Evolutionary conservation across 2,797 vertebrate species (phyloP).

Genomic region (Cossypha caffra): DNA sequence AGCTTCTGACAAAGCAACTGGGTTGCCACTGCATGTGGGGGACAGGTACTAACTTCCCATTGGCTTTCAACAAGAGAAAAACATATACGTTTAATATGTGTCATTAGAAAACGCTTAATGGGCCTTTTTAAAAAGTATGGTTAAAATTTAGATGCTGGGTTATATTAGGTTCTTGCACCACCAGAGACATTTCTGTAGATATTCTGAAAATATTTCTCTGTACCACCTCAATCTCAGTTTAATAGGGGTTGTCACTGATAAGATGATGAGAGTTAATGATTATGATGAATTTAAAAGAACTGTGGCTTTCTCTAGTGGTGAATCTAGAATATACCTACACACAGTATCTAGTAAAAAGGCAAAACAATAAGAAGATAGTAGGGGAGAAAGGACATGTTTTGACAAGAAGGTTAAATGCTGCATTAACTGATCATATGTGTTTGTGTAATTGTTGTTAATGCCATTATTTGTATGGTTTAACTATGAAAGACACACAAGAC

Average conservation of each 20-base stretch:
- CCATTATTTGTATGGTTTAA: background rate
- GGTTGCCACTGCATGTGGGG: background rate
- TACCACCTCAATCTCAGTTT: background rate
- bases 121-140: background rate
- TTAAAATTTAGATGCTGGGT: background rate
- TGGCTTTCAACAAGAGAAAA: background rate
- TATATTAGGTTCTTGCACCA: background rate
- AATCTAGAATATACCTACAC: accelerated
- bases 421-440: background rate
- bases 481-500: background rate
- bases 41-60: background rate
- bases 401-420: background rate
- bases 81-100: background rate
- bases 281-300: background rate
- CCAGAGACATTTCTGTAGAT: background rate
- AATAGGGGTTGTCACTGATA: background rate
- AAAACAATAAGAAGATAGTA: accelerated
- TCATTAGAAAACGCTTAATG: background rate
- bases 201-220: background rate
- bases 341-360: background rate
- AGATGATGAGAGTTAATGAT: background rate
- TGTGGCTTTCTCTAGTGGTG: background rate
- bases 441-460: background rate
- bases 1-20: background rate
- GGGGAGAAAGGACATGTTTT: background rate